Base-by-base conservation (phyloP, 2,888 invertebrate genomes). In the Synanthedon formicaeformis region DNA sequence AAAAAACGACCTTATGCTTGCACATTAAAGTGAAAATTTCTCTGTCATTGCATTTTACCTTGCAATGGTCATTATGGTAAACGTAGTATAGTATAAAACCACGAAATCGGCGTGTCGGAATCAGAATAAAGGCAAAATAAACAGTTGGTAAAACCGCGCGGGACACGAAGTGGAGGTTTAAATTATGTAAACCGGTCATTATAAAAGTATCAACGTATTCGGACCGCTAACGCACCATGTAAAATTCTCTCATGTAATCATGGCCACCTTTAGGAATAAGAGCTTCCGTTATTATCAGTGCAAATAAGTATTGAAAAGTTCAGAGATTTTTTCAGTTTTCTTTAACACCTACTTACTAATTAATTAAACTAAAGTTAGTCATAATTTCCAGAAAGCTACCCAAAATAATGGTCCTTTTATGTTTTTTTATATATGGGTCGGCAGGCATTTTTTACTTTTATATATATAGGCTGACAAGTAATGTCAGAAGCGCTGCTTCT, bases 41-140 rank as follows among this genome's bases (percentile, higher is more conserved):
- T 54, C 51, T 61, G 60, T 50, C 27, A 53, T 52, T 54, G 56
- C 58, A 66, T 73, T 34, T 69, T 75, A 78, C 74, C 78, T 81
- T 81, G 76, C 78, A 78, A 74, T 78, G 78, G 84, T 85, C 85
- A 85, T 86, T 87, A 87, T 82, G 78, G 80, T 84, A 80, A 82
- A 82, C 74, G 75, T 78, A 69, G 78, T 82, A 78, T 83, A 79
- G 73, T 81, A 79, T 77, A 78, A 82, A 85, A 83, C 86, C 86
- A 86, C 85, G 75, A 86, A 86, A 85, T 84, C 86, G 81, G 73
- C 78, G 79, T 83, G 80, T 81, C 82, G 78, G 86, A 83, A 83
- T 81, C 73, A 78, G 71, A 77, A 81, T 85, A 84, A 84, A 84
- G 81, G 81, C 72, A 81, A 80, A 84, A 85, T 85, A 85, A 85